Conservation (phyloP, 2,113 vertebrate genomes). For the Sclerurus mexicanus region DNA sequence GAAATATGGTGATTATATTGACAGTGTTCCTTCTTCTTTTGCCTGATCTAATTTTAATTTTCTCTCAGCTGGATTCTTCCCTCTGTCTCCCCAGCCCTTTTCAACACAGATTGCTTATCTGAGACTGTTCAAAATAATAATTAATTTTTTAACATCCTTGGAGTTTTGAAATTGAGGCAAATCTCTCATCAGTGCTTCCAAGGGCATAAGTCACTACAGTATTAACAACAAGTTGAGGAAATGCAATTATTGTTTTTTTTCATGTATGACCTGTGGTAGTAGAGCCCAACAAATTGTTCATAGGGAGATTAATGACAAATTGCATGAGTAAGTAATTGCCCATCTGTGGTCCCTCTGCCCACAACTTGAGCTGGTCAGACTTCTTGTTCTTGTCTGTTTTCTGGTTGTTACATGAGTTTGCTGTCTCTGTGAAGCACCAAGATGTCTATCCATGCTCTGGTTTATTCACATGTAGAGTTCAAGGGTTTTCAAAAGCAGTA, state of each 20-base stretch:
- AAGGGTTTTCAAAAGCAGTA: background rate
- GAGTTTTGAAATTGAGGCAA: background rate
- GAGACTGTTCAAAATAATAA: background rate
- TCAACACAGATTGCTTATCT: background rate
- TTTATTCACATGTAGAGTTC: background rate
- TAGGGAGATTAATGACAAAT: background rate
- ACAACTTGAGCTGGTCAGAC: background rate
- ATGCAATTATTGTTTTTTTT: background rate
- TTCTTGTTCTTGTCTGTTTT: background rate
- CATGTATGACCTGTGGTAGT: background rate
- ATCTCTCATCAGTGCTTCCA: background rate
- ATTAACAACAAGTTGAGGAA: background rate
- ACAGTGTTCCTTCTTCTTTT: background rate
- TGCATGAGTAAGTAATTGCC: background rate
- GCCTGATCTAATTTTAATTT: background rate
- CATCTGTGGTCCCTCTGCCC: background rate
- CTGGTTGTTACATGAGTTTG: background rate
- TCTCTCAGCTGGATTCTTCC: background rate
- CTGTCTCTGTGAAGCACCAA: background rate
- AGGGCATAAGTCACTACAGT: background rate
- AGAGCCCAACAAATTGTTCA: background rate
- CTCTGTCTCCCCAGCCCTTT: background rate
- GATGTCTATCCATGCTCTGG: background rate
- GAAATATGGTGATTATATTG: background rate
- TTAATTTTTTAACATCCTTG: background rate